Evolutionary conservation across 2,113 vertebrate species (phyloP).

Genomic region (Synodontis membranacea): DNA sequence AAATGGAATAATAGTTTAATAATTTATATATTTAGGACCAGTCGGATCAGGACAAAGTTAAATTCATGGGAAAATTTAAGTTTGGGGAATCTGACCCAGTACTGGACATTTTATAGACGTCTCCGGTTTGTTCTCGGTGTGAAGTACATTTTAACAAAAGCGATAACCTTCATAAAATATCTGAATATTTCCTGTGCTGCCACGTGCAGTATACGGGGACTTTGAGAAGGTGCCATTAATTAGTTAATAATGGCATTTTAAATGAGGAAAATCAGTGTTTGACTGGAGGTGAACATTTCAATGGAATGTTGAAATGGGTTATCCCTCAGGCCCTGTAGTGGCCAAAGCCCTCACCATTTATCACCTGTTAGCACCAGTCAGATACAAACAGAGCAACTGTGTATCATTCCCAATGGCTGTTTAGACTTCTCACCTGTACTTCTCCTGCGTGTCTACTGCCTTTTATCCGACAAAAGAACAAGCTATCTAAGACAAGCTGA

Average conservation of each 20-base stretch:
- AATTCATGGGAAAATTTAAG: background rate
- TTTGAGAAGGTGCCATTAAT: slow-evolving; percentile 88
- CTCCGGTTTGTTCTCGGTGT: background rate
- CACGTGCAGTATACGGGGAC: slow-evolving; percentile 36
- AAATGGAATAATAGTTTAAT: too few species aligned
- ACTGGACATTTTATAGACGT: background rate
- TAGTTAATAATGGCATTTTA: slow-evolving; percentile 90
- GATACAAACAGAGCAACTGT: slow-evolving; percentile 30
- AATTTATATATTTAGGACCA: background rate
- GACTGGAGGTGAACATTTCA: slow-evolving; percentile 82
- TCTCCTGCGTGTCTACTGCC: background rate
- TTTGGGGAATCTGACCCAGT: background rate
- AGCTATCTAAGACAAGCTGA: slow-evolving; percentile 24
- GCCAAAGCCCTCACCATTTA: slow-evolving; percentile 61
- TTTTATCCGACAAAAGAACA: slow-evolving; percentile 12
- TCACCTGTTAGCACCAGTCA: slow-evolving; percentile 60
- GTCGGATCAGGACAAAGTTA: background rate
- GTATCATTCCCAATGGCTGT: background rate
- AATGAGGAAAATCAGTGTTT: slow-evolving; percentile 88
- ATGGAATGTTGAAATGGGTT: slow-evolving; percentile 84
- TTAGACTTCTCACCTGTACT: background rate
- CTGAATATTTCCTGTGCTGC: slow-evolving; percentile 7
- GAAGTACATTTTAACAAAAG: background rate
- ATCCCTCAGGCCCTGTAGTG: slow-evolving; percentile 66
- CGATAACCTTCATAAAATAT: slow-evolving; percentile 17